A percentile compares a stretch with the other conserved stretches of the same genome.
Conservation (phyloP, 2,888 invertebrate genomes). For the Steinernema scapterisci region DNA sequence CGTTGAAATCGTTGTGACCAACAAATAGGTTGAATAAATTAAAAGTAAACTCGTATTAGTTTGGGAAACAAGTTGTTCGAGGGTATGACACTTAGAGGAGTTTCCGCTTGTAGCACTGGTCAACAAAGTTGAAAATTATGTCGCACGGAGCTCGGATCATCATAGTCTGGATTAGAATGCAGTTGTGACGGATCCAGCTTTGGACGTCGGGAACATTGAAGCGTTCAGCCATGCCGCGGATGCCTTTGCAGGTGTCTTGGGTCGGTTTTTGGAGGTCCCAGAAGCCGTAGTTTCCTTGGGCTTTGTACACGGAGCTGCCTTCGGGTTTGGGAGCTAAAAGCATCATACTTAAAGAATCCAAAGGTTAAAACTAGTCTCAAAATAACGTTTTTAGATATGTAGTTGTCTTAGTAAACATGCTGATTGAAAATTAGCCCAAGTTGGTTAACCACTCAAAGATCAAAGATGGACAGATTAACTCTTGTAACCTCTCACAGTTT, state of each 20-base stretch:
- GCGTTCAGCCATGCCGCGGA: conserved; percentile 14
- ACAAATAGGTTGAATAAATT: not conserved
- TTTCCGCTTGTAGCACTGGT: conserved; percentile 44
- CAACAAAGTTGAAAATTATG: conserved; percentile 45
- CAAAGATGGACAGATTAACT: too few species aligned
- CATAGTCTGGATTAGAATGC: conserved; percentile 41
- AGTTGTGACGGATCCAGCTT: conserved; percentile 45
- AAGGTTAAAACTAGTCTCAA: not conserved
- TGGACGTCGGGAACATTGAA: conserved; percentile 41
- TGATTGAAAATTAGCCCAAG: too few species aligned
- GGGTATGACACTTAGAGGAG: conserved; percentile 33
- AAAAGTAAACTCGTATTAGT: not conserved
- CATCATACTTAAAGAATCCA: too few species aligned
- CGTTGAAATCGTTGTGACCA: too few species aligned
- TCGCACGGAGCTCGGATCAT: conserved; percentile 44
- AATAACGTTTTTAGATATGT: not conserved
- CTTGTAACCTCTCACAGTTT: too few species aligned
- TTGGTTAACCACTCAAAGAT: not conserved
- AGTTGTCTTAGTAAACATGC: not conserved
- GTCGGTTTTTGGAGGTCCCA: conserved; percentile 37
- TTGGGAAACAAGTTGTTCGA: not conserved
- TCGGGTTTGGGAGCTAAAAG: not conserved
- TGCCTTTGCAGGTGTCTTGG: conserved; percentile 40
- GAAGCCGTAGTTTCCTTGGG: not conserved
- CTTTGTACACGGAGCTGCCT: conserved; percentile 7